Base-by-base conservation (phyloP, 2,113 vertebrate species). In the Crotalus tigris region DNA sequence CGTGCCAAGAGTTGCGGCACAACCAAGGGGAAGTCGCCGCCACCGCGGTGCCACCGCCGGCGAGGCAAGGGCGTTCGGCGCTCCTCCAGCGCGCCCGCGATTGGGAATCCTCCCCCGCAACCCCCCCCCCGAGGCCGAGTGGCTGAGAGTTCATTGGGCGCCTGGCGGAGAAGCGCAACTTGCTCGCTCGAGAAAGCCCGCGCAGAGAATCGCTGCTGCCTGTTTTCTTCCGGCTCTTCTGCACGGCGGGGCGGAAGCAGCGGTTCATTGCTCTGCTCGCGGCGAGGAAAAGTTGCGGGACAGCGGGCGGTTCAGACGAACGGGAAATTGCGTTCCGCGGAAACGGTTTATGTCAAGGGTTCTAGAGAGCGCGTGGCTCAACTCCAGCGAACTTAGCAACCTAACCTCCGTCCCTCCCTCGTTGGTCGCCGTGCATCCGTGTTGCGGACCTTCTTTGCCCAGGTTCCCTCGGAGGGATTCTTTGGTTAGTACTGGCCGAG, bases 361-460 rank as follows among this genome's bases (percentile, higher is more conserved):
- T 17, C 0, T 9, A 19, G 26, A n/a, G 88, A 26, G 3, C 15
- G 21, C 23, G 15, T 5, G 11, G 6, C 89, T 90, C 89, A 46
- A 15, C 55, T 1, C 54, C 69, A 49, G 1, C 1, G 21, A n/a
- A 11, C 1, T 11, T 23, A 1, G 3, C 4, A 0, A 21, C 54
- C 29, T 57, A 3, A 12, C 4, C 12, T 24, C 26, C 59, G 19
- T 10, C n/a, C 29, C 6, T 23, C 3, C 15, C 15, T 39, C 75
- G 6, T 44, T 21, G 33, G 17, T 39, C 19, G 33, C 6, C 0
- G 75, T 7, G 33, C 21, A 81, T 44, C 69, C 2, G 29, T 69
- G 64, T n/a, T 4, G 26, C n/a, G 26, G n/a, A 29, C 29, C 24
- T 64, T 15, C 64, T 39, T 8, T 81, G 33, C 69, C 17, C 69